phyloP scores from a whole-genome alignment of 2,888 invertebrate genomes.

The Drosophila macrospina region DNA sequence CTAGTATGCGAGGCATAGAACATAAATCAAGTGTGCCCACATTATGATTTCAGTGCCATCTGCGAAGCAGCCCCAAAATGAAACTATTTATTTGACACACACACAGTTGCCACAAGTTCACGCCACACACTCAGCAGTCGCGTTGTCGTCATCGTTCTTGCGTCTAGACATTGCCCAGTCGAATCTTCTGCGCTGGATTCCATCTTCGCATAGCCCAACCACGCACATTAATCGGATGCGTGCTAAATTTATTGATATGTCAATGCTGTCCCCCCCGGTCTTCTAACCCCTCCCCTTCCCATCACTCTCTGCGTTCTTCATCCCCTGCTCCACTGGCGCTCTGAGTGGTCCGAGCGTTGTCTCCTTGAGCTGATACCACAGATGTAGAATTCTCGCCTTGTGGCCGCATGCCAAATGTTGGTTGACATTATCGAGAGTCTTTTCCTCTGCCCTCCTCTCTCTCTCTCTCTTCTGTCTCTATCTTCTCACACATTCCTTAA shows the following conservation, averaged over 20 bases:
- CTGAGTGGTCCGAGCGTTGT: not conserved
- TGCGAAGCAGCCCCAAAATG: constrained; percentile 49
- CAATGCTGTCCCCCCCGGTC: constrained; percentile 21
- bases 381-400: constrained; percentile 25
- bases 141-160: constrained; percentile 24
- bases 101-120: constrained; percentile 34
- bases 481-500: constrained; percentile 34
- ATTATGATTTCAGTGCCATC: constrained; percentile 57
- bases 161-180: constrained; percentile 42
- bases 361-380: constrained; percentile 23
- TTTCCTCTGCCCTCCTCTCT: not conserved
- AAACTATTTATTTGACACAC: constrained; percentile 17
- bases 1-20: constrained; percentile 16
- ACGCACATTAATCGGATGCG: constrained; percentile 74
- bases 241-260: constrained; percentile 75
- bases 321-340: not conserved
- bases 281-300: too few relatives aligned
- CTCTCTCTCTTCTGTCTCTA: not conserved
- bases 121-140: not conserved
- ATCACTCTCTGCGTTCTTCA: not conserved
- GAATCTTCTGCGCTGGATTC: constrained; percentile 21
- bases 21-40: constrained; percentile 56
- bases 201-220: constrained; percentile 19
- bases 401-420: constrained; percentile 46
- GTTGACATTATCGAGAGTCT: constrained; percentile 35